Evolutionary conservation across 2,797 vertebrate genomes (phyloP).

Genomic region (Sebastes minor): DNA sequence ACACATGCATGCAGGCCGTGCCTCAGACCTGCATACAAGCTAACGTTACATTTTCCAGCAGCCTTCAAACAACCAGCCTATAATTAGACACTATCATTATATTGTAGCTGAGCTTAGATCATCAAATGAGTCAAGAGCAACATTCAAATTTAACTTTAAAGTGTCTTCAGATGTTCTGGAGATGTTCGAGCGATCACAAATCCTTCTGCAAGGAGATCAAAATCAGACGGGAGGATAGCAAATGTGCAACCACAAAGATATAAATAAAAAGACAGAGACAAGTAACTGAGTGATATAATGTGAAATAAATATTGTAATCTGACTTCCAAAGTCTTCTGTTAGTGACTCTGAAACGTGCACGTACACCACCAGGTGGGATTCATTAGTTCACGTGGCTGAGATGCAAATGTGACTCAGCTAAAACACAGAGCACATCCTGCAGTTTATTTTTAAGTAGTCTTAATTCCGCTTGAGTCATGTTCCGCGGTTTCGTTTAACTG

Average conservation of each 20-base stretch:
- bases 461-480: slow-evolving; percentile 69
- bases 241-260: background rate
- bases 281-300: background rate
- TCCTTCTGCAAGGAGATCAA: background rate
- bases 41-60: slow-evolving; percentile 73
- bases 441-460: slow-evolving; percentile 59
- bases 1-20: slow-evolving; percentile 46
- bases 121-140: slow-evolving; percentile 60
- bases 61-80: slow-evolving; percentile 65
- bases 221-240: background rate
- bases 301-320: background rate
- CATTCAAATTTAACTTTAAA: slow-evolving; percentile 51
- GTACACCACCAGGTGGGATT: slow-evolving; percentile 57
- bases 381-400: slow-evolving; percentile 44
- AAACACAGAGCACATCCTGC: slow-evolving; percentile 45
- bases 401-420: slow-evolving; percentile 64
- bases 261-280: background rate
- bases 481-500: slow-evolving; percentile 63
- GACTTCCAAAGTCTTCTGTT: background rate
- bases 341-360: slow-evolving; percentile 10
- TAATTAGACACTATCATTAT: slow-evolving; percentile 77
- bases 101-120: slow-evolving; percentile 67
- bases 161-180: slow-evolving; percentile 64
- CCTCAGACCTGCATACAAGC: slow-evolving; percentile 62
- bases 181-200: slow-evolving; percentile 5